Evolutionary conservation across 1,140 invertebrate species (phyloP), one percentile per base, ranked within the genome.

Genomic region (Micrasema longulum): DNA sequence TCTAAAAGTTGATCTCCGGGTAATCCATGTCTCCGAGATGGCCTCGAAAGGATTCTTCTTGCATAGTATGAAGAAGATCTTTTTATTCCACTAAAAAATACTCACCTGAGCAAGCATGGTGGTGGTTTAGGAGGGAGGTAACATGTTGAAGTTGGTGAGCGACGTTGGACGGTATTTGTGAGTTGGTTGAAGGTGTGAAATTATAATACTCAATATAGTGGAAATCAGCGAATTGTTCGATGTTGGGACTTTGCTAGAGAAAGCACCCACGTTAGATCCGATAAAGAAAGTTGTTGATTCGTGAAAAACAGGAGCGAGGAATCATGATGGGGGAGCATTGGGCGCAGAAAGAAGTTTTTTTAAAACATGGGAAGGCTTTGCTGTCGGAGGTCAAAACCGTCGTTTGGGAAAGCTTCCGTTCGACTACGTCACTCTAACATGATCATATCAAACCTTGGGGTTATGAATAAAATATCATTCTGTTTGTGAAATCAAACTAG

Each of bases 81-180:
- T 16, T 9, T 14, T 18, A 48, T 48, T 48, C 45, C 45, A 48
- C 45, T 48, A 16, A 48, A 48, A 16, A 48, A 48, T 48, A 12
- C 14, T 48, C 45, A 48, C 18, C 45, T 18, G 45, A 48, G 45
- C n/a, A 48, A 6, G 3, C 45, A 20, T 48, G 14, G 1, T 20
- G 1, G 12, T 14, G 14, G 14, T 48, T n/a, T n/a, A n/a, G n/a
- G n/a, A n/a, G n/a, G n/a, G n/a, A n/a, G 3, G 11, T 11, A 23
- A 26, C 12, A 12, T 12, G 18, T 23, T 7, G 20, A 53, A 53
- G n/a, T 26, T 23, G 50, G 20, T 26, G 20, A 12, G 45, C 50
- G 26, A 53, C 50, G 23, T 26, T 20, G 50, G 22, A 53, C 20
- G 23, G 4, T 31, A 26, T 26, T 26, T 26, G 23, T 20, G n/a